These are phyloP conservation scores for Colaptes auratus DNA, from an alignment of 2,113 vertebrate species.

Conservation along the genomic window DNA sequence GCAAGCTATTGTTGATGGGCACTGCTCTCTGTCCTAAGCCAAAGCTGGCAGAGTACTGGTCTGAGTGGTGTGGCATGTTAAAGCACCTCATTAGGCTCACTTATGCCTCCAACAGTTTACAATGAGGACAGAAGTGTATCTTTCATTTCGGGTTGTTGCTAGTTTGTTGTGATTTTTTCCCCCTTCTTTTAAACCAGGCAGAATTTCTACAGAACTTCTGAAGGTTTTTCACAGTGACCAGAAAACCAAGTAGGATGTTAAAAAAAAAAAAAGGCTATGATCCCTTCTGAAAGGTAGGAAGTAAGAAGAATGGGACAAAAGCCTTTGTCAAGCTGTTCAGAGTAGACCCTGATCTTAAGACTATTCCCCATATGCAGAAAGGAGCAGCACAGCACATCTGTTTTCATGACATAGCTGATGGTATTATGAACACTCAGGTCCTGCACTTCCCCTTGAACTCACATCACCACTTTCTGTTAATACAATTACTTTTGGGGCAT, in stretches of 20 bases:
- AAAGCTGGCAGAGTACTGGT: neutral
- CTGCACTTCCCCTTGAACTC: conserved; percentile 34
- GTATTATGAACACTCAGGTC: conserved; percentile 17
- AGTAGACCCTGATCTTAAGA: neutral
- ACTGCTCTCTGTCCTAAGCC: neutral
- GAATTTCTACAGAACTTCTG: neutral
- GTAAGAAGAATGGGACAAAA: neutral
- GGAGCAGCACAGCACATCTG: conserved; percentile 15
- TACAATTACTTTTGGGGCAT: neutral
- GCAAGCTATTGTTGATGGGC: neutral
- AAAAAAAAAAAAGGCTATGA: neutral
- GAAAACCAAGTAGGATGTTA: neutral
- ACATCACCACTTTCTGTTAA: conserved; percentile 4
- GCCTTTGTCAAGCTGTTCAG: neutral
- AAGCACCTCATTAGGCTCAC: neutral
- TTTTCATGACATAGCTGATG: neutral
- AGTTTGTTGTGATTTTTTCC: neutral
- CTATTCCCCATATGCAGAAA: neutral
- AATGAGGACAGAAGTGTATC: neutral
- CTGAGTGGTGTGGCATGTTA: neutral
- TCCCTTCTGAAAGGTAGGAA: neutral
- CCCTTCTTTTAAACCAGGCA: neutral
- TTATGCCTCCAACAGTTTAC: neutral
- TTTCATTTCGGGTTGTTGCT: neutral
- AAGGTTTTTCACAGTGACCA: neutral